Base-by-base conservation (phyloP, 2,113 vertebrate species). In the Psittacara wagleri region DNA sequence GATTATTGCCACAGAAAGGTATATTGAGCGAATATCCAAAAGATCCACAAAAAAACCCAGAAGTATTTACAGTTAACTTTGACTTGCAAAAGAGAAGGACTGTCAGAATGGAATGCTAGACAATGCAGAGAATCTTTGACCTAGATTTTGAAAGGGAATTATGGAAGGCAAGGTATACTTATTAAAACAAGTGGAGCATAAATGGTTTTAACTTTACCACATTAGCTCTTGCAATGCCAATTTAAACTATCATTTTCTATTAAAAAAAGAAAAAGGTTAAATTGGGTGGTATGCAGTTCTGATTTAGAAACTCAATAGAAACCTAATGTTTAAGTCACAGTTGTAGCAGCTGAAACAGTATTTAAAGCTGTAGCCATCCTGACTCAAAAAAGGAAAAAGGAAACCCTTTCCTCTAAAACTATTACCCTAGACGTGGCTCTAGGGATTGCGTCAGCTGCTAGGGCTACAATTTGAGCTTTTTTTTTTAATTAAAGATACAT, bases 241-340 rank as follows among this genome's bases (percentile, higher is more conserved):
- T 97, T 97, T 91, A 97, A 97, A 97, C 97, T 96, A 97, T 93
- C 93, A 51, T 59, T 97, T 97, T 96, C 92, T 95, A 89, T 83
- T 91, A 17, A 77, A 93, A 88, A 91, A 66, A 77, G 68, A 59
- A 68, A 48, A 63, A 77, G 46, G 64, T 68, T 95, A 75, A 86
- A 95, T 70, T 93, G 90, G 86, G 92, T 91, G 63, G 88, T 90
- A 95, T 94, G 95, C 92, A 92, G 75, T 88, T 94, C 90, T 92
- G 92, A 94, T 95, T 97, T 96, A 97, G 86, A 91, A 84, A 94
- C 79, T 96, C 88, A 95, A 86, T 76, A 96, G 95, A 96, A 97
- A 97, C 31, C 49, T 84, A 97, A 94, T 62, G 69, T 96, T 94
- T 96, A 96, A 95, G 92, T 91, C 82, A 84, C 72, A 94, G 76